Conservation (phyloP, 2,113 vertebrate species). For the Lamprotornis superbus region DNA sequence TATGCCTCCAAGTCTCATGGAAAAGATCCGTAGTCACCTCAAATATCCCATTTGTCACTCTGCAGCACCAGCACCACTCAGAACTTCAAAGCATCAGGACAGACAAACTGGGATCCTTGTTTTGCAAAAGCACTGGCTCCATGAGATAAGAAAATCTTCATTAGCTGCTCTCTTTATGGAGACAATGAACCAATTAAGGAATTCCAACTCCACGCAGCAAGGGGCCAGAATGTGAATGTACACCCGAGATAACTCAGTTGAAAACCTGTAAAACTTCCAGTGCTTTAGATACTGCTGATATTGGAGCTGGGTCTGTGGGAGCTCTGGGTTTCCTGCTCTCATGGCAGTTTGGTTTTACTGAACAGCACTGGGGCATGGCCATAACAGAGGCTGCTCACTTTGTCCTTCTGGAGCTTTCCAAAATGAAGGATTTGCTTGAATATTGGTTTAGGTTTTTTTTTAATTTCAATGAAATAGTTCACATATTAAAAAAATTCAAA, state of each 20-base stretch:
- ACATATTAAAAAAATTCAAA: slow-evolving; percentile 10
- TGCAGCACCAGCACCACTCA: neutral
- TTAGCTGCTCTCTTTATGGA: slow-evolving; percentile 29
- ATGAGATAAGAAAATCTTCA: slow-evolving; percentile 27
- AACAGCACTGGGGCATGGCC: neutral
- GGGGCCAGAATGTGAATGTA: neutral
- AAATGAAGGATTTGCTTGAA: neutral
- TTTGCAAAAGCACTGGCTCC: neutral
- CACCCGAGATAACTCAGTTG: neutral
- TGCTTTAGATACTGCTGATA: neutral
- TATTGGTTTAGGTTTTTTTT: neutral
- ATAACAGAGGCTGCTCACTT: neutral
- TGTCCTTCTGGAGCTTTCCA: neutral
- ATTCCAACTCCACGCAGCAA: neutral
- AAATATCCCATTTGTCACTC: neutral
- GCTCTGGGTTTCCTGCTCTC: neutral
- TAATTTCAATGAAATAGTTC: neutral
- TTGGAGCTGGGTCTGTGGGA: neutral
- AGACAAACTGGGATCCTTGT: neutral
- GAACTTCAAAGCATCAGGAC: neutral
- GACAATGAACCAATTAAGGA: neutral
- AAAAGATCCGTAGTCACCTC: neutral
- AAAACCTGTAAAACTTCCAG: neutral
- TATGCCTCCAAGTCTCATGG: neutral
- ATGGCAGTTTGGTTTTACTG: neutral